These are phyloP conservation scores for Choloepus didactylus DNA, from an alignment of 2,797 vertebrate genomes.

Conservation along the genomic window DNA sequence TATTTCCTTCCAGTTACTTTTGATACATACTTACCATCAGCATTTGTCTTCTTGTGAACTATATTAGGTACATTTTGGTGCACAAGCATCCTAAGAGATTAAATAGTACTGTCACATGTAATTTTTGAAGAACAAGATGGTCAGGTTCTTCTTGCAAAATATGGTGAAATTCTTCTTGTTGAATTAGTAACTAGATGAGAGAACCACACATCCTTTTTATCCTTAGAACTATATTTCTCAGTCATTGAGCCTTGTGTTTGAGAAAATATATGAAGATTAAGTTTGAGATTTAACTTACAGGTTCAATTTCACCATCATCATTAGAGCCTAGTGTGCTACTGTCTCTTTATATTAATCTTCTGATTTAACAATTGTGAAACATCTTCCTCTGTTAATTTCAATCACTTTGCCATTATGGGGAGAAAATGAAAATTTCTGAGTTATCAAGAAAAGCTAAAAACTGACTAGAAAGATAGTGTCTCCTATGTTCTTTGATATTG, in stretches of 20 bases:
- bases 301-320: background rate
- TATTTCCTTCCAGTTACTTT: background rate
- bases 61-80: background rate
- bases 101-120: background rate
- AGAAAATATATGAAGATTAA: conserved; percentile 28
- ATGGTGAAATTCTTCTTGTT: conserved; percentile 11
- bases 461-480: background rate
- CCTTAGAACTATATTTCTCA: background rate
- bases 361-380: conserved; percentile 34
- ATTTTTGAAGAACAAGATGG: conserved; percentile 3
- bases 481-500: background rate
- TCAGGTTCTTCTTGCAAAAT: background rate
- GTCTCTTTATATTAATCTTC: background rate
- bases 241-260: background rate
- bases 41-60: background rate
- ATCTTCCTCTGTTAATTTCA: background rate
- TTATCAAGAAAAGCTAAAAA: background rate
- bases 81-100: background rate
- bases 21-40: background rate
- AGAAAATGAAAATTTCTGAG: background rate
- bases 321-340: background rate
- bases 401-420: background rate
- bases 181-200: background rate
- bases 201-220: background rate
- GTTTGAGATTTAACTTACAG: conserved; percentile 5